Evolutionary conservation across 2,888 invertebrate species (phyloP).

Genomic region (Phortica okadai): DNA sequence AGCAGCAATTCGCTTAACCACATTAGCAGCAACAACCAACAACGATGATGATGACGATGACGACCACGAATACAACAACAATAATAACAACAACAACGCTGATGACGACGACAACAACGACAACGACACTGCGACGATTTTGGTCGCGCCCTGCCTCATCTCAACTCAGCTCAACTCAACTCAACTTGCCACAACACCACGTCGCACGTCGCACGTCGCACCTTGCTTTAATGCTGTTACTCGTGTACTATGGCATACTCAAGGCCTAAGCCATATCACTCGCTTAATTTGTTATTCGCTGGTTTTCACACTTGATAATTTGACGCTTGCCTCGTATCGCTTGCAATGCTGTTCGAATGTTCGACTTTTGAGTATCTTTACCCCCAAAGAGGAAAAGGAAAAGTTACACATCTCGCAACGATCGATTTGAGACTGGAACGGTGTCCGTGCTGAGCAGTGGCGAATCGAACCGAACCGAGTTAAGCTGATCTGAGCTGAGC

Average conservation of each 20-base stretch:
- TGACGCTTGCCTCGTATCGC: slow-evolving; percentile 53
- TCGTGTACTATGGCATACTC: background rate
- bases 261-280: slow-evolving; percentile 55
- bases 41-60: background rate
- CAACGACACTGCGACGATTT: slow-evolving; percentile 30
- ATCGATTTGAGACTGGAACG: background rate
- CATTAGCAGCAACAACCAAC: slow-evolving; percentile 22
- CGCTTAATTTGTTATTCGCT: slow-evolving; percentile 73
- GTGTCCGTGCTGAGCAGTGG: too few species aligned
- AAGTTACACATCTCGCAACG: background rate
- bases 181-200: background rate
- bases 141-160: slow-evolving; percentile 1
- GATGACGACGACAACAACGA: background rate
- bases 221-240: background rate
- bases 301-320: slow-evolving; percentile 72
- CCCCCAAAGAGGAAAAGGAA: slow-evolving; percentile 10
- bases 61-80: slow-evolving; percentile 6
- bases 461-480: too few species aligned
- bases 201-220: background rate
- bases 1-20: slow-evolving; percentile 42
- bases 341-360: slow-evolving; percentile 13
- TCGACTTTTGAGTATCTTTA: slow-evolving; percentile 31
- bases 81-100: background rate
- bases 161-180: background rate
- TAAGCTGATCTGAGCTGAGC: slow-evolving; percentile 4